A percentile compares a stretch with the other conserved stretches of the same genome.
Conservation (phyloP, 2,113 vertebrate species). For the Urocitellus parryii region DNA sequence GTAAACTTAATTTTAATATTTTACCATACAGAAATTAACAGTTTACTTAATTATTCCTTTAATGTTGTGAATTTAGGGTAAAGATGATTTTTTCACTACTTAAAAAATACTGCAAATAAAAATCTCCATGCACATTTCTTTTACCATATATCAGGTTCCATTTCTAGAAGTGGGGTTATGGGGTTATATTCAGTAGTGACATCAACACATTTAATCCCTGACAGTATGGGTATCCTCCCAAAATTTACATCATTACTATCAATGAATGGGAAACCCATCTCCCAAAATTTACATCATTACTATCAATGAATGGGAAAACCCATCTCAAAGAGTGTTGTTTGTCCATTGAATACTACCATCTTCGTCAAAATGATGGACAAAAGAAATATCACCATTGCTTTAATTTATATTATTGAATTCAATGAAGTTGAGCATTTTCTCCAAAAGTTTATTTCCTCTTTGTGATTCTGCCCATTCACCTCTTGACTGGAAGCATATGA, state of each 20-base stretch:
- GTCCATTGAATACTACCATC: neutral
- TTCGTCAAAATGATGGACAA: neutral
- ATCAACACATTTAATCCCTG: neutral
- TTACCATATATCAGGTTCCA: neutral
- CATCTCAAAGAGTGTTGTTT: neutral
- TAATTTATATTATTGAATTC: neutral
- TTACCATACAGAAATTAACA: constrained; percentile 26
- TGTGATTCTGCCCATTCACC: neutral
- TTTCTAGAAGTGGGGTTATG: constrained; percentile 10
- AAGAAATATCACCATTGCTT: neutral
- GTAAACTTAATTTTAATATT: constrained; percentile 47
- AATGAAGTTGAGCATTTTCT: neutral
- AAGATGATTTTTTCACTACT: neutral
- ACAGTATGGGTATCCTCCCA: neutral
- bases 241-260: neutral
- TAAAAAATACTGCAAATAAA: neutral
- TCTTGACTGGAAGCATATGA: neutral
- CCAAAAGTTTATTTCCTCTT: neutral
- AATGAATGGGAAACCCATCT: neutral
- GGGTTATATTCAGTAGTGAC: neutral
- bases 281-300: neutral
- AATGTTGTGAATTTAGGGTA: neutral
- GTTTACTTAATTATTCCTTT: constrained; percentile 25
- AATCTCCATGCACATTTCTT: neutral
- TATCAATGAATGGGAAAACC: neutral